phyloP scores from a whole-genome alignment of 2,113 vertebrate species.

The Struthidea cinerea region DNA sequence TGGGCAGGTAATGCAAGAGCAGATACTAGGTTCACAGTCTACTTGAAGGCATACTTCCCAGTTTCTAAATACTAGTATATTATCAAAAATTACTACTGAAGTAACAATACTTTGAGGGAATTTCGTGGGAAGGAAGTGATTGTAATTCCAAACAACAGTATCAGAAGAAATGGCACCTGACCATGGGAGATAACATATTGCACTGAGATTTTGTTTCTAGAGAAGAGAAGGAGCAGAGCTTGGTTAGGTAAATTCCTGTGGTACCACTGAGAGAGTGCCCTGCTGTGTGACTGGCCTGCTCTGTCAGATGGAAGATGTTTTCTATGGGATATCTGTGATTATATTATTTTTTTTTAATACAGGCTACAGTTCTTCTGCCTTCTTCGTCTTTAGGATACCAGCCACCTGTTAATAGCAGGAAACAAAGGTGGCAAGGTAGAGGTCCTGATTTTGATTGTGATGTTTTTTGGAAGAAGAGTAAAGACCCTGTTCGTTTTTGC shows the following conservation, averaged over 20 bases:
- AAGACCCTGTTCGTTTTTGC: neutral
- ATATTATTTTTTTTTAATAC: neutral
- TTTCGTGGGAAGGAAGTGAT: neutral
- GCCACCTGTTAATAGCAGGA: neutral
- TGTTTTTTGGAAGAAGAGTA: neutral
- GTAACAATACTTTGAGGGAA: neutral
- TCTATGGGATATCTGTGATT: neutral
- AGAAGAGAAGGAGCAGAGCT: neutral
- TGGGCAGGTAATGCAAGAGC: neutral
- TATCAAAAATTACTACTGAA: neutral
- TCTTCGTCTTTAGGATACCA: neutral
- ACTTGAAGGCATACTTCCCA: neutral
- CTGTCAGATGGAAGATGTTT: neutral
- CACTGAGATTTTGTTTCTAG: neutral
- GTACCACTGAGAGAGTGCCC: neutral
- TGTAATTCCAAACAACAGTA: neutral
- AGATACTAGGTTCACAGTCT: neutral
- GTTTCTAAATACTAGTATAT: neutral
- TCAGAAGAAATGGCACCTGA: neutral
- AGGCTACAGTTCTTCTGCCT: neutral
- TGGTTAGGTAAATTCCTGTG: neutral
- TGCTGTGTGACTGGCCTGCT: neutral
- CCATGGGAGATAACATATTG: neutral
- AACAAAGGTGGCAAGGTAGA: rapidly evolving
- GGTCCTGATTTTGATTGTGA: neutral